A percentile compares a stretch with the other conserved stretches of the same genome.
Conservation (phyloP, 2,888 invertebrate species). For the Agrotis exclamationis region DNA sequence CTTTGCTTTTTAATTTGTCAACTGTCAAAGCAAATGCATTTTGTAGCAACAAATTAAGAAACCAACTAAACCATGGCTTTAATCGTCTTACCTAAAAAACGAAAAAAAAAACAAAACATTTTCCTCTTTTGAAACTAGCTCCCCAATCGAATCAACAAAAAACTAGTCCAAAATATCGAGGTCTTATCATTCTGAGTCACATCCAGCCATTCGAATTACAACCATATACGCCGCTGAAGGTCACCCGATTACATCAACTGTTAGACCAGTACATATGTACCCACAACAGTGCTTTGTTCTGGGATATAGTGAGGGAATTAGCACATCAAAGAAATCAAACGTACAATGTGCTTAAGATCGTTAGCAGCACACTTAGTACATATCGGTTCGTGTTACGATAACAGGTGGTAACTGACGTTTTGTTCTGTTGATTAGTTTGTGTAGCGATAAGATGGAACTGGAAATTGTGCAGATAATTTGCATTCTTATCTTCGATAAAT, state of each 20-base stretch:
- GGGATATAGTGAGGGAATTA: constrained; percentile 74
- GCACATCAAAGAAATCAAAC: constrained; percentile 78
- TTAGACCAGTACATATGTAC: constrained; percentile 50
- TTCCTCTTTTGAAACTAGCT: background rate
- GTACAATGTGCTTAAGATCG: constrained; percentile 55
- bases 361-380: constrained; percentile 53
- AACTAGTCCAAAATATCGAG: constrained; percentile 22
- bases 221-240: constrained; percentile 57
- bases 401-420: constrained; percentile 22
- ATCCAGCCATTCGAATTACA: constrained; percentile 21
- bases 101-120: background rate
- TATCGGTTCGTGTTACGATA: constrained; percentile 34
- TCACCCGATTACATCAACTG: constrained; percentile 63
- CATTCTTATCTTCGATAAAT: constrained; percentile 10
- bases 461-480: constrained; percentile 12
- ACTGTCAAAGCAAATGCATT: background rate
- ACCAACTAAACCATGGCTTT: background rate
- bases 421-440: constrained; percentile 16
- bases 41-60: too few species aligned
- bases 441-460: background rate
- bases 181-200: constrained; percentile 41
- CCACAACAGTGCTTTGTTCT: constrained; percentile 76
- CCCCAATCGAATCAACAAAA: background rate
- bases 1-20: background rate
- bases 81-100: background rate